Evolutionary conservation across 1,140 invertebrate genomes (phyloP).

Genomic region (Drosophila nebulosa): DNA sequence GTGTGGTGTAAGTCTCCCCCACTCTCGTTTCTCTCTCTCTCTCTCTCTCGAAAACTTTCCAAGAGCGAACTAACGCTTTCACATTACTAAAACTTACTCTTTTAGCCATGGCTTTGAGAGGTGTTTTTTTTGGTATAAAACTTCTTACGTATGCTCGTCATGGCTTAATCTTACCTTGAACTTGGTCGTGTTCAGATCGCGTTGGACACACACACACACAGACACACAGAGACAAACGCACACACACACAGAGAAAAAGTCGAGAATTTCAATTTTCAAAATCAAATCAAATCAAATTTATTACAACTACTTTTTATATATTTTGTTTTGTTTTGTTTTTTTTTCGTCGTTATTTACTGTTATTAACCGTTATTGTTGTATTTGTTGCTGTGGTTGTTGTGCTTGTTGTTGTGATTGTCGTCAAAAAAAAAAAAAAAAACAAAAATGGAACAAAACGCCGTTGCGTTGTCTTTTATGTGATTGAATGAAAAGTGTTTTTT

Average conservation of each 20-base stretch:
- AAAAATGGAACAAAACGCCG: slow-evolving; percentile 69
- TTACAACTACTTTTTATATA: neutral
- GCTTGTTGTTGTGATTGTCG: too few relatives aligned
- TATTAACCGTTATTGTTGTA: neutral
- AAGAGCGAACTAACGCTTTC: slow-evolving; percentile 62
- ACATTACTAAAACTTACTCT: slow-evolving; percentile 29
- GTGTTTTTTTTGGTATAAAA: slow-evolving; percentile 74
- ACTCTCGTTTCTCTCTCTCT: neutral
- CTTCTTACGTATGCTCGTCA: slow-evolving; percentile 81
- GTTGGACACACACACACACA: neutral
- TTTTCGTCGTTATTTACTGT: neutral
- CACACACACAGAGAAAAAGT: neutral
- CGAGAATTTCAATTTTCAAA: neutral
- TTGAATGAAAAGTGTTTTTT: slow-evolving; percentile 50
- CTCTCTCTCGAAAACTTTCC: slow-evolving; percentile 50
- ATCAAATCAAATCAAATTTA: neutral
- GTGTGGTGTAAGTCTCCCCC: neutral
- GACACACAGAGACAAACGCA: neutral
- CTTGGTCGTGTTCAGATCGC: slow-evolving; percentile 75
- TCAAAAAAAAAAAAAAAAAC: too few relatives aligned
- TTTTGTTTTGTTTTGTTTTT: neutral
- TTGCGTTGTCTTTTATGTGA: slow-evolving; percentile 62
- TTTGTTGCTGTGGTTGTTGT: too few relatives aligned
- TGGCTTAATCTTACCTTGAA: slow-evolving; percentile 81
- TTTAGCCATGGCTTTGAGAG: slow-evolving; percentile 11